Conservation (phyloP, 2,797 vertebrate genomes). For the Leptoclinus maculatus region DNA sequence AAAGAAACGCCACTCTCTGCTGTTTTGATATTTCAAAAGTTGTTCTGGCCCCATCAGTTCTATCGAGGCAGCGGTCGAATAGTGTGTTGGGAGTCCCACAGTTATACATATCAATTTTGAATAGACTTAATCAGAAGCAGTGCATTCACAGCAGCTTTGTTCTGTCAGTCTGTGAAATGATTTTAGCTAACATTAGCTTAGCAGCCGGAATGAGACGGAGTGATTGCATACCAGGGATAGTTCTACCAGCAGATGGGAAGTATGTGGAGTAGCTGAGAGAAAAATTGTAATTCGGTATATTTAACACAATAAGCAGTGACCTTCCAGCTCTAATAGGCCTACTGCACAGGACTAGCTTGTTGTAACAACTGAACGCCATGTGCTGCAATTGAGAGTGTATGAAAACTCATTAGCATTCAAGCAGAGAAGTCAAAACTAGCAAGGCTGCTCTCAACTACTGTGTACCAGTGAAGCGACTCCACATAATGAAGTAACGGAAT, state of each 20-base stretch:
- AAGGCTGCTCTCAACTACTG: neutral
- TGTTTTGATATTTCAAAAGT: neutral
- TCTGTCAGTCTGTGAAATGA: neutral
- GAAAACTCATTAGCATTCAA: neutral
- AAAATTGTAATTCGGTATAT: neutral
- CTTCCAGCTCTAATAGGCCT: neutral
- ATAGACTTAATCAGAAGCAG: neutral
- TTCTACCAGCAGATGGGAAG: neutral
- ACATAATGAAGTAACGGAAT: neutral
- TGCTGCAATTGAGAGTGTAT: neutral
- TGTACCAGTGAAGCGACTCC: neutral
- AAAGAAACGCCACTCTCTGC: neutral
- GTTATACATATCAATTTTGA: neutral
- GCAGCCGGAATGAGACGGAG: neutral
- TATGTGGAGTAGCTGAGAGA: neutral
- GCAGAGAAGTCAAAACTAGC: neutral
- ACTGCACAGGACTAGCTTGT: neutral
- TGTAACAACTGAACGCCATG: neutral
- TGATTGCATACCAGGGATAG: neutral
- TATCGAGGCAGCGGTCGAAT: neutral
- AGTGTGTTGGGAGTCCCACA: neutral
- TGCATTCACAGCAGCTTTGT: neutral
- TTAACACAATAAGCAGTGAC: neutral
- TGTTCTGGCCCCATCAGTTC: neutral
- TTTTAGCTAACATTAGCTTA: constrained; percentile 10